Base-by-base conservation (phyloP, 2,888 invertebrate genomes). In the Carcina quercana region DNA sequence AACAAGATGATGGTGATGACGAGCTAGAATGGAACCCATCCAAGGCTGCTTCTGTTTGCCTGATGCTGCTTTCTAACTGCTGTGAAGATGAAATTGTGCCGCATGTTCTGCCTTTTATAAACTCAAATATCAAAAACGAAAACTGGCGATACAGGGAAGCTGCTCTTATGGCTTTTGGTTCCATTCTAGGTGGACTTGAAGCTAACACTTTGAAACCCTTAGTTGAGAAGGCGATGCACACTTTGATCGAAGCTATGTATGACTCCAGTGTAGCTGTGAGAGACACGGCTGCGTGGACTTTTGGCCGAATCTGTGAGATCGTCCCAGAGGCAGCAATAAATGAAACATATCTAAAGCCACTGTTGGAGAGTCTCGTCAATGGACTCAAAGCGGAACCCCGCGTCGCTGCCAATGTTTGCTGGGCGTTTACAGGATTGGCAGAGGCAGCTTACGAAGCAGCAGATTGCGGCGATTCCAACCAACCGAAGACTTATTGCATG, bases 1-100 rank as follows among this genome's bases (percentile, higher is more conserved):
- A 97, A 72, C 98, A 98, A 83, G 96, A 96, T 64, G 98, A 99
- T 67, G 89, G 92, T 51, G 98, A 99, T 64, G 98, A 99, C 73
- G 98, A 99, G 68, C 95, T 98, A 60, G 98, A 97, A 57, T 99
- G 99, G 99, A 98, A 97, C 75, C 99, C 99, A 1, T 95, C 97
- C 48, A 99, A 99, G 85, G 98, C 99, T 1, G 97, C 99, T 2
- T 97, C 98, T 19, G 99, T 99, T 3, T 99, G 99, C 68, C 86
- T 99, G 14, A 98, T 98, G 97, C 86, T 99, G 28, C 85, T 99
- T 47, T 95, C 99, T 12, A 94, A 96, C 27, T 98, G 98, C 65
- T 98, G 98, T 65, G 98, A 98, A 73, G 96, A 98, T 70, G 95
- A 94, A 60, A 95, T 99, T 42, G 95, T 99, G n/a, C 93, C 93